Conservation (phyloP, 2,888 invertebrate genomes). For the Brassicogethes aeneus region DNA sequence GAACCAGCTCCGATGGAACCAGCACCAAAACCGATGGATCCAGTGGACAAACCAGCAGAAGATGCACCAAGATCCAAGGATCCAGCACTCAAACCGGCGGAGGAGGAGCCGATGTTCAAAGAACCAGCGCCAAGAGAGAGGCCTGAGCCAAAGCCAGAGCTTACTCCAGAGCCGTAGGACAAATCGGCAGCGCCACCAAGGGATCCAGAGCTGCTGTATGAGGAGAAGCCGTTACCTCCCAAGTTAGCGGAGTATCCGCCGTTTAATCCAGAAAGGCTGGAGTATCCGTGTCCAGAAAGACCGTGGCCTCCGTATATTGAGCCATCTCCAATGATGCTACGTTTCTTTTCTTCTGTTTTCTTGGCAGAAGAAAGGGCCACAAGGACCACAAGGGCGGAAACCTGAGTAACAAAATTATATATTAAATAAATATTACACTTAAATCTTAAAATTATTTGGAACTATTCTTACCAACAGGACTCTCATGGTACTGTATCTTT, state of each 20-base stretch:
- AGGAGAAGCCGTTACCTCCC: neutral
- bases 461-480: conserved; percentile 11
- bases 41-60: neutral
- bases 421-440: too few species aligned
- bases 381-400: neutral
- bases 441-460: too few species aligned
- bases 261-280: neutral
- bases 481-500: conserved; percentile 10
- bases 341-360: neutral
- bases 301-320: neutral
- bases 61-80: neutral
- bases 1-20: neutral
- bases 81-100: neutral
- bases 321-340: neutral
- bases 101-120: neutral
- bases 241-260: neutral
- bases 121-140: conserved; percentile 2
- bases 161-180: neutral
- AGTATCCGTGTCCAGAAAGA: neutral
- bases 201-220: neutral
- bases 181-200: conserved; percentile 3
- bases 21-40: conserved; percentile 3
- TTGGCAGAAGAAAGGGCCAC: neutral
- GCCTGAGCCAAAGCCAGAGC: conserved; percentile 1
- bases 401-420: too few species aligned